Evolutionary conservation across 2,797 vertebrate species (phyloP).

Genomic region (Coregonus ussuriensis): DNA sequence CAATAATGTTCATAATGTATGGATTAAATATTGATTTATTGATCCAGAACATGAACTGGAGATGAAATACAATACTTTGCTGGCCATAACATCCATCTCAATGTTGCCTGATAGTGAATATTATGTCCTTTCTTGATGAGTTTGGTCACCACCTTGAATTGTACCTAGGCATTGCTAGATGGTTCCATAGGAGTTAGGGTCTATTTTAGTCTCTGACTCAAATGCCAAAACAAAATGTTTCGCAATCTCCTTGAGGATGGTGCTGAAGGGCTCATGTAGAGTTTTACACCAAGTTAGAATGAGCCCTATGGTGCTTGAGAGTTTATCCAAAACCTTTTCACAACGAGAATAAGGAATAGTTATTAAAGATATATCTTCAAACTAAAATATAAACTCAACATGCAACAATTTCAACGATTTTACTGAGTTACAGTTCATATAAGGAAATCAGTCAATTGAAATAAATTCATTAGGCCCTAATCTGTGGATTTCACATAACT

Average conservation of each 20-base stretch:
- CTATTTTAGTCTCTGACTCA: slow-evolving; percentile 51
- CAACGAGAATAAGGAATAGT: too few relatives aligned
- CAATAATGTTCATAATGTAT: slow-evolving; percentile 1
- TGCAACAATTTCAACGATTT: too few relatives aligned
- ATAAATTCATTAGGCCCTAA: too few relatives aligned
- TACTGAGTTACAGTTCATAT: too few relatives aligned
- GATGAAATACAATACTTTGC: not conserved
- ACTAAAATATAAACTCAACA: too few relatives aligned
- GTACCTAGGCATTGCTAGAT: slow-evolving; percentile 13
- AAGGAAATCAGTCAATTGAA: too few relatives aligned
- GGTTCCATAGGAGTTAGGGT: slow-evolving; percentile 32
- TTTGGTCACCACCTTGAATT: slow-evolving; percentile 19
- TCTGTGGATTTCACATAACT: too few relatives aligned
- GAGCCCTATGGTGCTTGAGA: too few relatives aligned
- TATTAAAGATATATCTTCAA: too few relatives aligned
- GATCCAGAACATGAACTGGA: not conserved
- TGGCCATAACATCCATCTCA: not conserved
- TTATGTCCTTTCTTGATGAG: not conserved
- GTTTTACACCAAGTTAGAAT: too few relatives aligned
- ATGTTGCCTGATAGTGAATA: not conserved
- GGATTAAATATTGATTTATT: not conserved
- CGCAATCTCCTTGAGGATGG: slow-evolving; percentile 38
- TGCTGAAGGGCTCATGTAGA: too few relatives aligned
- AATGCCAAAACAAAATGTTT: slow-evolving; percentile 49
- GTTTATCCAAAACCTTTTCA: too few relatives aligned